Evolutionary conservation across 2,797 vertebrate species (phyloP).

Genomic region (Ctenopoma multispine): DNA sequence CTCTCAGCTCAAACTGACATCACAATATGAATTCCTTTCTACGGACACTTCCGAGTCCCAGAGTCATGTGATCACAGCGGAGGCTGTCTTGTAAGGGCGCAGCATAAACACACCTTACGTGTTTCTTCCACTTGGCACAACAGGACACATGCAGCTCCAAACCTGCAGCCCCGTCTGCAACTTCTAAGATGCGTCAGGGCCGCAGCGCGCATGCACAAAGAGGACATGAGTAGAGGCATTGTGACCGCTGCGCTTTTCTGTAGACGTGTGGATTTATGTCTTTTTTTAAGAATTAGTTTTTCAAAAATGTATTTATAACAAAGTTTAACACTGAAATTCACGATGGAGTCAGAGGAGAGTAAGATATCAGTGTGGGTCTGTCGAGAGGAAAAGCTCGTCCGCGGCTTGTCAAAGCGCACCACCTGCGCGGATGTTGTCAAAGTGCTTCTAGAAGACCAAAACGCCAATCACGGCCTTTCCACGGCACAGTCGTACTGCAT

Average conservation of each 20-base stretch:
- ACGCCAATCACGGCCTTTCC: slow-evolving; percentile 66
- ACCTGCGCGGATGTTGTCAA: slow-evolving; percentile 93
- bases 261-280: slow-evolving; percentile 4
- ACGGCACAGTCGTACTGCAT: slow-evolving; percentile 88
- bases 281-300: background rate
- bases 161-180: slow-evolving; percentile 2
- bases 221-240: background rate
- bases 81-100: slow-evolving; percentile 20
- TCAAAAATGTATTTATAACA: background rate
- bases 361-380: slow-evolving; percentile 95
- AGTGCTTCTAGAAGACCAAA: slow-evolving; percentile 89
- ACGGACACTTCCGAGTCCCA: slow-evolving; percentile 1
- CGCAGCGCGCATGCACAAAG: slow-evolving; percentile 25
- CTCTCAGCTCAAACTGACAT: too few relatives aligned
- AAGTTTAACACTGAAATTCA: background rate
- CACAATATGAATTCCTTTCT: background rate
- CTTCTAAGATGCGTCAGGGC: slow-evolving; percentile 19
- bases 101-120: slow-evolving; percentile 6
- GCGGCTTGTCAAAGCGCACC: slow-evolving; percentile 92
- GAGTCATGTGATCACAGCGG: slow-evolving; percentile 63
- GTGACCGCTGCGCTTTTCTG: background rate
- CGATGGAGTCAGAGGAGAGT: slow-evolving; percentile 87
- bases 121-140: slow-evolving; percentile 19
- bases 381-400: slow-evolving; percentile 93
- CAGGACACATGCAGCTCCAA: slow-evolving; percentile 25